Evolutionary conservation across 92 coral and sea anemone genomes (phyloP).

Genomic region (Diadumene lineata): DNA sequence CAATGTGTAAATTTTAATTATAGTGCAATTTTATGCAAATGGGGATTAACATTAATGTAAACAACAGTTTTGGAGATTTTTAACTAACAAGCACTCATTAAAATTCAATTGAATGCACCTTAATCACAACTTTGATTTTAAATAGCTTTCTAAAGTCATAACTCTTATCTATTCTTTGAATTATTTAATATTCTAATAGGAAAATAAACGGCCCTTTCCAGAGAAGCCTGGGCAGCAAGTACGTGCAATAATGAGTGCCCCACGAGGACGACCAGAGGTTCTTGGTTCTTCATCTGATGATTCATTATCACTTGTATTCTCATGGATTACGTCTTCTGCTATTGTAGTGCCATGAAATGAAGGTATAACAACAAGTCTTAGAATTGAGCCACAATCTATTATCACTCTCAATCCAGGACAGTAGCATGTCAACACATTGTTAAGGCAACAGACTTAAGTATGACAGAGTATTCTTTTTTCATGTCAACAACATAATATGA

Average conservation of each 20-base stretch:
- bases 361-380: slow-evolving; percentile 90
- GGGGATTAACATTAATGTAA: too few relatives aligned
- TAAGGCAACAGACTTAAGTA: too few relatives aligned
- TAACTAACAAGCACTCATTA: too few relatives aligned
- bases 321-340: slow-evolving; percentile 78
- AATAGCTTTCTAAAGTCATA: too few relatives aligned
- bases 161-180: too few relatives aligned
- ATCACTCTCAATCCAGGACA: slow-evolving; percentile 6
- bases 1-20: too few relatives aligned
- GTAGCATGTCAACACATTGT: neutral
- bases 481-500: too few relatives aligned
- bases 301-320: slow-evolving; percentile 49
- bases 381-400: slow-evolving; percentile 33
- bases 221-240: slow-evolving; percentile 87
- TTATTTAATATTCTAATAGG: slow-evolving; percentile 20
- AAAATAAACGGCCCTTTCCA: slow-evolving; percentile 69
- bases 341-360: slow-evolving; percentile 77
- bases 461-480: too few relatives aligned
- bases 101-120: too few relatives aligned
- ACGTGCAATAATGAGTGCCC: slow-evolving; percentile 68
- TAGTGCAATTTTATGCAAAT: too few relatives aligned
- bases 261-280: slow-evolving; percentile 53
- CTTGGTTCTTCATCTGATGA: slow-evolving; percentile 59
- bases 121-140: too few relatives aligned
- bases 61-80: too few relatives aligned